Conservation (phyloP, 2,797 vertebrate genomes). For the Nasua narica region DNA sequence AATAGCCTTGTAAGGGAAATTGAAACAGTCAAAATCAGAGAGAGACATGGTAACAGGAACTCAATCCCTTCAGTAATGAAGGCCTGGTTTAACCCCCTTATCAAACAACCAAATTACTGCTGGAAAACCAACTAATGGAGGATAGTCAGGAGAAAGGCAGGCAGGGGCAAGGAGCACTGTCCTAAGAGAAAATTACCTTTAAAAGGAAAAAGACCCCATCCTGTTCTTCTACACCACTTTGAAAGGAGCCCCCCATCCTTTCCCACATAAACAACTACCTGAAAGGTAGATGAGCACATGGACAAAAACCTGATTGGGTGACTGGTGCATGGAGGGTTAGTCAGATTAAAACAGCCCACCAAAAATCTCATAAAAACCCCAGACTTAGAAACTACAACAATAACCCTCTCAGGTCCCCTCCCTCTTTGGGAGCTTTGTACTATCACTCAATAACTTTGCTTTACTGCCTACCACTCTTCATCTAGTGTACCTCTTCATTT, state of each 20-base stretch:
- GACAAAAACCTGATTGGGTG: not conserved
- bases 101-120: not conserved
- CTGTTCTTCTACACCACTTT: not conserved
- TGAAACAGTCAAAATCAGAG: not conserved
- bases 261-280: not conserved
- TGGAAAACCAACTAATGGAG: not conserved
- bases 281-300: not conserved
- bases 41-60: not conserved
- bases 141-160: not conserved
- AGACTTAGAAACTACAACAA: not conserved
- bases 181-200: not conserved
- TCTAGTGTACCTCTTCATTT: not conserved
- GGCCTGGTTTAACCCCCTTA: not conserved
- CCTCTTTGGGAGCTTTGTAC: not conserved
- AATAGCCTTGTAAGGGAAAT: not conserved
- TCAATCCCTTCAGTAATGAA: not conserved
- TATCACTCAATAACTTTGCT: not conserved
- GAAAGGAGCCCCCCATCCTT: not conserved
- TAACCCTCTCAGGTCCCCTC: not conserved
- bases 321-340: not conserved
- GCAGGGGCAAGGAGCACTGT: not conserved
- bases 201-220: not conserved
- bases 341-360: not conserved
- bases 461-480: not conserved
- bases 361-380: not conserved